Evolutionary conservation across 2,888 invertebrate species (phyloP).

Genomic region (Diarsia rubi): DNA sequence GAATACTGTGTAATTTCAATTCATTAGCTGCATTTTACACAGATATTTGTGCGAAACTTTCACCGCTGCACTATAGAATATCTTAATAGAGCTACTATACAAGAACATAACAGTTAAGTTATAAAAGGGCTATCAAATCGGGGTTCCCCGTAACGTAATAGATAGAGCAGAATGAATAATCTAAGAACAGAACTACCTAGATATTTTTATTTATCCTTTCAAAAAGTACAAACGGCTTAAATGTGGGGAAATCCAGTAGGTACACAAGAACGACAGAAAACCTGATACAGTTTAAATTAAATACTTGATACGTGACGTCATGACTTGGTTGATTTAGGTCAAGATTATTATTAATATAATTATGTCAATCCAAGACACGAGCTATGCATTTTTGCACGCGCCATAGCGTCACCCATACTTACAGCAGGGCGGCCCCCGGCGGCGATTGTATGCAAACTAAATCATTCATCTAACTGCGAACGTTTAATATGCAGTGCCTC

Average conservation of each 20-base stretch:
- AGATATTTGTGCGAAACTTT: slow-evolving; percentile 48
- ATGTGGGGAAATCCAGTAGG: slow-evolving; percentile 30
- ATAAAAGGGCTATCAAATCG: neutral
- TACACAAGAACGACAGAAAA: neutral
- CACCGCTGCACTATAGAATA: slow-evolving; percentile 37
- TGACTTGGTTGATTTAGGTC: slow-evolving; percentile 58
- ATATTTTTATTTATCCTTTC: neutral
- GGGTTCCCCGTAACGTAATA: slow-evolving; percentile 12
- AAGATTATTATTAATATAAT: slow-evolving; percentile 72
- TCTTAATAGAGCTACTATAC: slow-evolving; percentile 3
- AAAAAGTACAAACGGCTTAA: slow-evolving; percentile 20
- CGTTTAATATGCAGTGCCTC: slow-evolving; percentile 71
- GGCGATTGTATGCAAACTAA: slow-evolving; percentile 84
- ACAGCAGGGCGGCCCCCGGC: slow-evolving; percentile 63
- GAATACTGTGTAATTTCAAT: no score
- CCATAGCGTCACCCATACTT: slow-evolving; percentile 66
- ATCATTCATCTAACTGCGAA: slow-evolving; percentile 72
- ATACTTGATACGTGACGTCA: slow-evolving; percentile 37
- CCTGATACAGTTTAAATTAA: slow-evolving; percentile 36
- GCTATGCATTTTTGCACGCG: slow-evolving; percentile 83
- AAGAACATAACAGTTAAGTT: neutral
- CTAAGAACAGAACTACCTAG: neutral
- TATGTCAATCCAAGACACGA: slow-evolving; percentile 57
- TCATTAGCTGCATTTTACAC: slow-evolving; percentile 27
- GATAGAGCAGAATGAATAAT: neutral